Evolutionary conservation across 1,140 invertebrate species (phyloP), one percentile per base, ranked within the genome.

Genomic region (Drosophila azteca): DNA sequence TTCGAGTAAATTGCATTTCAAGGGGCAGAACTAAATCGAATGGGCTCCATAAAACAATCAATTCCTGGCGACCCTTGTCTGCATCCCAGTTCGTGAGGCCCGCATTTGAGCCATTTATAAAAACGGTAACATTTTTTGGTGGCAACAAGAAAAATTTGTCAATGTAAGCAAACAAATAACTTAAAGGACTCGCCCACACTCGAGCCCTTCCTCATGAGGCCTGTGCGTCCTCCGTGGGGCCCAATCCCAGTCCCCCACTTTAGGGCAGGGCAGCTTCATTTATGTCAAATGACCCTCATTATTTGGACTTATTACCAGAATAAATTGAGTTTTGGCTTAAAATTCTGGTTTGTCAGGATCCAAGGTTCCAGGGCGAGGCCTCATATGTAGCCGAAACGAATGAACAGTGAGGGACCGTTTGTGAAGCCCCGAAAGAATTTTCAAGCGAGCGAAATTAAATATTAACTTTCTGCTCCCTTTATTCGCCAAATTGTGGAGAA

Each of bases 251-350:
- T 31, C 20, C 53, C 20, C 13, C 13, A 39, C 17, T 45, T 22
- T 60, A 20, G 29, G 54, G 0, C 17, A 20, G 17, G 17, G 45
- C 66, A 58, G 58, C 64, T 63, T 79, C 79, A 73, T 83, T 88
- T 83, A 83, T 88, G 83, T 81, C 83, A 83, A 88, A 88, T 88
- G 84, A 88, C 83, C 84, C 79, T 83, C 83, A 88, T 88, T 88
- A 88, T 71, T 88, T 77, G 76, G 62, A 63, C 83, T 77, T 88
- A 89, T 88, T 88, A 88, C 79, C 71, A 74, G 79, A 88, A 88
- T 88, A 88, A 88, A 88, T 88, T 88, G 84, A 88, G 83, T 88
- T 88, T 79, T 81, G 73, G 79, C 74, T 82, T 60, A 87, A 81
- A 87, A 79, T 55, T 71, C 26, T 54, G 58, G 44, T 43, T 20